Evolutionary conservation across 2,113 vertebrate genomes (phyloP).

Genomic region (Thermophis baileyi): DNA sequence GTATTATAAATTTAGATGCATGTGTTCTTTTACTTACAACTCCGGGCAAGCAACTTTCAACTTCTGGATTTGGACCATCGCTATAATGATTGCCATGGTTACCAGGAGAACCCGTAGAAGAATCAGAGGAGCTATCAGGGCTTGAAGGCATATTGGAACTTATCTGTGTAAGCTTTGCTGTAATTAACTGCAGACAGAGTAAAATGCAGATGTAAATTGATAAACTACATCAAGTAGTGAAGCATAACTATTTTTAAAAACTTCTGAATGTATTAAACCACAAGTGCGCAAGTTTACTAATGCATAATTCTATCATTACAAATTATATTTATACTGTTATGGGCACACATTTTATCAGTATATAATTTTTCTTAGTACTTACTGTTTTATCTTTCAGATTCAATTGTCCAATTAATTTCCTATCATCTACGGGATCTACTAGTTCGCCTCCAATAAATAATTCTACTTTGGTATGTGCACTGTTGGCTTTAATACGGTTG

Average conservation of each 20-base stretch:
- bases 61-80: constrained; percentile 96
- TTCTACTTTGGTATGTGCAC: constrained; percentile 95
- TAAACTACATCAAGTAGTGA: not conserved
- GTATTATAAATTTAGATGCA: constrained; percentile 2
- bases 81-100: constrained; percentile 99
- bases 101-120: constrained; percentile 96
- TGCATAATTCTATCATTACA: not conserved
- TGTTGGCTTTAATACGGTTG: constrained; percentile 96
- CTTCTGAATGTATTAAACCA: not conserved
- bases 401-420: constrained; percentile 96
- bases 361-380: constrained; percentile 44
- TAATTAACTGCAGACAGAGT: constrained; percentile 85
- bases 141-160: constrained; percentile 99
- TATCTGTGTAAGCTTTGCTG: constrained; percentile 98
- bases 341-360: not conserved
- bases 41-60: constrained; percentile 97
- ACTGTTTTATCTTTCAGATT: constrained; percentile 99
- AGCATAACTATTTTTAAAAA: not conserved
- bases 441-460: constrained; percentile 95
- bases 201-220: not conserved
- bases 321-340: not conserved
- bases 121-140: constrained; percentile 98
- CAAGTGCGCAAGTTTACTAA: not conserved
- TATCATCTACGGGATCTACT: constrained; percentile 96
- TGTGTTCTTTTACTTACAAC: constrained; percentile 78